phyloP scores from a whole-genome alignment of 2,797 vertebrate species.

The Merluccius polli region DNA sequence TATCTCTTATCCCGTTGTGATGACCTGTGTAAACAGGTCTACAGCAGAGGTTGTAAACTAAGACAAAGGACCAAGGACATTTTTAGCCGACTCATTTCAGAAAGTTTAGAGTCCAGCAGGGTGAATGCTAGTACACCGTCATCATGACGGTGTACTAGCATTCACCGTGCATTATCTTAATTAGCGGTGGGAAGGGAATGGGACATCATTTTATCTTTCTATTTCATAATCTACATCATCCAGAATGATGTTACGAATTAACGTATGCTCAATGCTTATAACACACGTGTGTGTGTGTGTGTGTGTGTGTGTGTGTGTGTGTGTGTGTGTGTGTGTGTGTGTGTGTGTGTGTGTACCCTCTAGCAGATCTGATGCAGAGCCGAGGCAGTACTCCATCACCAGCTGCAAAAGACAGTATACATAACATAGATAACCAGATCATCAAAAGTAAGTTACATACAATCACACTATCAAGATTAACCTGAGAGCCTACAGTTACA shows the following conservation, averaged over 20 bases:
- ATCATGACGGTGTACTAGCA: background rate
- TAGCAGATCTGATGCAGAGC: conserved; percentile 95
- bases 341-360: conserved; percentile 74
- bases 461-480: background rate
- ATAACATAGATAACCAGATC: conserved; percentile 6
- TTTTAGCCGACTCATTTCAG: background rate
- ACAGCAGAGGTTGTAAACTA: conserved; percentile 6
- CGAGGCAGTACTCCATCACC: conserved; percentile 99
- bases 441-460: background rate
- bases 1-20: background rate
- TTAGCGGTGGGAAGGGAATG: background rate
- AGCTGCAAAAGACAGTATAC: conserved; percentile 73
- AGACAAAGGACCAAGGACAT: conserved; percentile 18
- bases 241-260: too few species aligned
- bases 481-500: background rate
- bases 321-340: background rate
- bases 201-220: background rate
- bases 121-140: background rate
- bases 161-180: background rate
- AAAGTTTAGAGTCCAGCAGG: background rate
- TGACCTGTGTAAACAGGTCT: background rate
- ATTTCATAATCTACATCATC: too few species aligned
- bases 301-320: too few species aligned
- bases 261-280: too few species aligned
- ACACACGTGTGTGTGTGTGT: background rate